Base-by-base conservation (phyloP, 2,797 vertebrate genomes). In the Gymnoscopelus microlampas region DNA sequence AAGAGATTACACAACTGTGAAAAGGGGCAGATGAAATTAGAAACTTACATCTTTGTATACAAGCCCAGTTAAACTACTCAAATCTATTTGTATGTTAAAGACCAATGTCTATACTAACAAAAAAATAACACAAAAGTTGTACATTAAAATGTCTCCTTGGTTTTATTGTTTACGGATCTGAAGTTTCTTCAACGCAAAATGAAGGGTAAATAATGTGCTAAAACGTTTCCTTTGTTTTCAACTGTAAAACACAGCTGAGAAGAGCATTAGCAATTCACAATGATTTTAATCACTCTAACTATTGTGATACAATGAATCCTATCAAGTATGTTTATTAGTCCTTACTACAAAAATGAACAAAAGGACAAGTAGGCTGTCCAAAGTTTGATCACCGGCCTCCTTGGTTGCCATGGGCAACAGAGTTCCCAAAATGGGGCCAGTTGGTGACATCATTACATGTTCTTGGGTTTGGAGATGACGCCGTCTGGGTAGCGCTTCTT, bases 401-500 rank as follows among this genome's bases (percentile, higher is more conserved):
- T 26, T 49, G n/a, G 68, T 58, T 58, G 53, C 63, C 54, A 23
- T 39, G 4, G 14, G 63, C 23, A 55, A 72, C 63, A 51, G 12
- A 44, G 49, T 56, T 57, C 66, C 56, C 66, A 11, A 23, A 73
- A 54, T 68, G 5, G 14, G 13, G 39, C 66, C 54, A 15, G 23
- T 53, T 39, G 48, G 26, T 29, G 50, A 72, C 65, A 54, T 90
- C 74, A 83, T 85, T 93, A 93, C 87, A 94, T 88, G 85, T 91
- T 95, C 89, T 96, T 96, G 66, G 96, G 95, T 91, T 97, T 97
- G 77, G 95, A 95, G 85, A 98, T 97, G 77, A 97, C 94, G 11
- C 97, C 96, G 15, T 97, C 96, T 0, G 97, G 96, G 80, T 98
- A 97, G 1, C 94, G 92, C 76, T 95, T 94, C 90, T 97, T 97